These are phyloP conservation scores for Hypomecis punctinalis DNA, from an alignment of 2,888 invertebrate species.

Conservation along the genomic window DNA sequence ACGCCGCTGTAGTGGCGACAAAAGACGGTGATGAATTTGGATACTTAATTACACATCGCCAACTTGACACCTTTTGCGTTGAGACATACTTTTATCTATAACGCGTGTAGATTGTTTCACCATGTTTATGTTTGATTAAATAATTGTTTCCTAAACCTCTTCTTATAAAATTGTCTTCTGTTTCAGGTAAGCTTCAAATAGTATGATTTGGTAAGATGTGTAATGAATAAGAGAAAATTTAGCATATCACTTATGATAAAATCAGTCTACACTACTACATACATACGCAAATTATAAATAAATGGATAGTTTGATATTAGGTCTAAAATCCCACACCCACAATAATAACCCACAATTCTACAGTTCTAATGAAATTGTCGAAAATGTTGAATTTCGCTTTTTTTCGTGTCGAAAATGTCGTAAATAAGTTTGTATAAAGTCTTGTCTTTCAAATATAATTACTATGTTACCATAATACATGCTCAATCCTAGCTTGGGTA, in stretches of 20 bases:
- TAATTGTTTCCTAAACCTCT: constrained; percentile 1
- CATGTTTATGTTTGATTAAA: background rate
- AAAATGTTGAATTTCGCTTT: too few species aligned
- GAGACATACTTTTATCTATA: background rate
- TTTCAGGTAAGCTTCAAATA: constrained; percentile 37
- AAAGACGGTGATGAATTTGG: constrained; percentile 53
- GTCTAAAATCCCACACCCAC: too few species aligned
- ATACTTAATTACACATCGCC: constrained; percentile 51
- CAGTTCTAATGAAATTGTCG: too few species aligned
- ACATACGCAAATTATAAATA: background rate
- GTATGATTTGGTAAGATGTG: background rate
- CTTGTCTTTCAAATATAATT: too few species aligned
- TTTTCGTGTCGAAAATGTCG: too few species aligned
- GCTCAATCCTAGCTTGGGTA: too few species aligned
- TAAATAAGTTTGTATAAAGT: too few species aligned
- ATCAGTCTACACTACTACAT: background rate
- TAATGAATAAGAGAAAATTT: too few species aligned
- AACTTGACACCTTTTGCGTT: constrained; percentile 49
- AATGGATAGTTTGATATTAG: background rate
- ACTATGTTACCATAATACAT: too few species aligned
- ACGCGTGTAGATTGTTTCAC: background rate
- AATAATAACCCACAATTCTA: background rate
- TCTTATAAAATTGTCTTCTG: constrained; percentile 22
- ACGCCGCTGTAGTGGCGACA: constrained; percentile 40
- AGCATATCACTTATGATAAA: too few species aligned